Evolutionary conservation across 2,888 invertebrate genomes (phyloP).

Genomic region (Spisula solida): DNA sequence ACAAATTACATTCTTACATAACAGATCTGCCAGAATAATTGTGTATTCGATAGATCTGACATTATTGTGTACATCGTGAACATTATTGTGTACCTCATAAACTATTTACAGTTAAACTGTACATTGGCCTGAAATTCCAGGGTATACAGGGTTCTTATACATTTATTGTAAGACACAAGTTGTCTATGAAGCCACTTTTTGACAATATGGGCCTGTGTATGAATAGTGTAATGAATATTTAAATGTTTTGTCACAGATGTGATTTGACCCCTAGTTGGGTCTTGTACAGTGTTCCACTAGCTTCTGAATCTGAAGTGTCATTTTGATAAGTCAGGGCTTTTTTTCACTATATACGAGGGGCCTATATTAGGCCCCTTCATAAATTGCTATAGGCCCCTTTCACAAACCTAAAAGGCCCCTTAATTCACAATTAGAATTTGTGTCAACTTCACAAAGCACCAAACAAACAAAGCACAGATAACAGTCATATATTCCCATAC

Average conservation of each 20-base stretch:
- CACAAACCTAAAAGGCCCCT: no score
- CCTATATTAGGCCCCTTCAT: no score
- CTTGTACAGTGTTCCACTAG: no score
- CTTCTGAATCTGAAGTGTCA: no score
- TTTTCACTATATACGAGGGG: no score
- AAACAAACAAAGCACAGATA: no score
- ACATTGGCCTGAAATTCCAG: background rate
- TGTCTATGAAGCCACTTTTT: background rate
- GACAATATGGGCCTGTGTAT: background rate
- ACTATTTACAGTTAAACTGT: background rate
- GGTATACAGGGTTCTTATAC: constrained; percentile 18
- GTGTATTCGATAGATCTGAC: background rate
- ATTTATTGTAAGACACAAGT: background rate
- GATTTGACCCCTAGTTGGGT: background rate
- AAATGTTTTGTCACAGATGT: background rate
- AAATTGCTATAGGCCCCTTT: no score
- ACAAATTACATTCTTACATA: no score
- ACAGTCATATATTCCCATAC: no score
- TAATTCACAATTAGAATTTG: no score
- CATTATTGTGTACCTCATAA: background rate
- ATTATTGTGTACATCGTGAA: background rate
- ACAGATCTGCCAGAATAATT: background rate
- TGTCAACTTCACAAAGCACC: no score
- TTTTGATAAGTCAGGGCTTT: no score
- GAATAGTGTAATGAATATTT: background rate